Evolutionary conservation across 53 echinoderm and acorn worm genomes (phyloP), one percentile per base, ranked within the genome.

Genomic region (Luidia sarsii): DNA sequence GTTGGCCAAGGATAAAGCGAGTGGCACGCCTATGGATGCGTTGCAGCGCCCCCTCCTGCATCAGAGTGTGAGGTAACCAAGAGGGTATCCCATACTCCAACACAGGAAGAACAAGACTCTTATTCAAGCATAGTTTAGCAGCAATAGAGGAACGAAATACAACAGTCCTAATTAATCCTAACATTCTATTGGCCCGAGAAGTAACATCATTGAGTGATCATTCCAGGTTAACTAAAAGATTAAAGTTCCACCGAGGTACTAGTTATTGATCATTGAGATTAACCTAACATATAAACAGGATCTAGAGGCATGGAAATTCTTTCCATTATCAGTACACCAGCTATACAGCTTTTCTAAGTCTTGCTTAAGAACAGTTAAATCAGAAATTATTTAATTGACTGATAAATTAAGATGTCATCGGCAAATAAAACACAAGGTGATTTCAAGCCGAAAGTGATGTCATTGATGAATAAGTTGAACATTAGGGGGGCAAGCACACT

Each of bases 401-500:
- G 16, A 3, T 3, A 8, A 18, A 51, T 5, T 14, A 51, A 51
- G 7, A 51, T 14, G 14, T 45, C 45, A 45, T 45, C 45, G 14
- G 45, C 45, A 45, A 45, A 14, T 45, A 45, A 45, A 14, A 45
- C 51, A 51, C 7, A 51, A 14, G 16, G n/a, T n/a, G 51, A 51
- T 51, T 51, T n/a, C n/a, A n/a, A n/a, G n/a, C n/a, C n/a, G n/a
- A n/a, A n/a, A n/a, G n/a, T n/a, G n/a, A n/a, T n/a, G n/a, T n/a
- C n/a, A n/a, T n/a, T n/a, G n/a, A n/a, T n/a, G n/a, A 56, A 56
- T 28, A 56, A 56, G 28, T 56, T 54, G 5, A 54, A 54, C 0
- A 54, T 20, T 54, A 54, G 24, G 54, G 81, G 41, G 36, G 52
- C 66, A 14, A 82, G 82, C 0, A 66, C 82, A 27, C 67, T 82